Base-by-base conservation (phyloP, 2,113 vertebrate species). In the Baryphthengus martii region DNA sequence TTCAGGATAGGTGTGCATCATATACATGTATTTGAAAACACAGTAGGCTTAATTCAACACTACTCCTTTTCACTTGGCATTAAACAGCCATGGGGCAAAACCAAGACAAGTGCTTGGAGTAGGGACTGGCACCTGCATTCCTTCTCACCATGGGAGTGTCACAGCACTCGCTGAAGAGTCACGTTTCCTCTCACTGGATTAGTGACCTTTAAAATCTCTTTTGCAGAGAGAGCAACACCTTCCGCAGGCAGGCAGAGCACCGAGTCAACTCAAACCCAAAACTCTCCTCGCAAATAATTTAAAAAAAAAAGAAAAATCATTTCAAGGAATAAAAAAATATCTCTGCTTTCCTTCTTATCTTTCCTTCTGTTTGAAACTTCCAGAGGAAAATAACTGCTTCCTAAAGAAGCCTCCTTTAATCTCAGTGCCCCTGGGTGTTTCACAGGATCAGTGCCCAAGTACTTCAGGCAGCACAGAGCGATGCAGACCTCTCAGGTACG, bases 11-110 rank as follows among this genome's bases (percentile, higher is more conserved):
- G 1, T 8, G 14, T 53, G 58, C 53, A 49, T 20, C 16, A 1
- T 6, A 7, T 15, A 1, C 0, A 1, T 9, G 52, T 24, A 4
- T 55, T 23, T 39, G 53, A 62, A 76, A 94, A 18, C 0, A 1
- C 9, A 7, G 4, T 5, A 42, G 42, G 63, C 5, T 83, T 47
- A 9, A 20, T 76, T 61, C 63, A 47, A 11, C 35, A 33, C 13
- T 29, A 5, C 26, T 39, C 25, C 21, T 13, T n/a, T 73, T 68
- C 31, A 15, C 28, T 70, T 61, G 39, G 44, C 73, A 28, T 52
- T 39, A 10, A 77, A 39, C 9, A 87, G 26, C 45, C 81, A 7
- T 1, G 20, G n/a, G 77, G 25, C 18, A 52, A 62, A 58, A 16
- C 7, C 45, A 17, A 39, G 65, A 40, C 11, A n/a, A 74, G n/a